These are phyloP conservation scores for Tachysurus fulvidraco DNA, from an alignment of 2,113 vertebrate species.

Conservation along the genomic window DNA sequence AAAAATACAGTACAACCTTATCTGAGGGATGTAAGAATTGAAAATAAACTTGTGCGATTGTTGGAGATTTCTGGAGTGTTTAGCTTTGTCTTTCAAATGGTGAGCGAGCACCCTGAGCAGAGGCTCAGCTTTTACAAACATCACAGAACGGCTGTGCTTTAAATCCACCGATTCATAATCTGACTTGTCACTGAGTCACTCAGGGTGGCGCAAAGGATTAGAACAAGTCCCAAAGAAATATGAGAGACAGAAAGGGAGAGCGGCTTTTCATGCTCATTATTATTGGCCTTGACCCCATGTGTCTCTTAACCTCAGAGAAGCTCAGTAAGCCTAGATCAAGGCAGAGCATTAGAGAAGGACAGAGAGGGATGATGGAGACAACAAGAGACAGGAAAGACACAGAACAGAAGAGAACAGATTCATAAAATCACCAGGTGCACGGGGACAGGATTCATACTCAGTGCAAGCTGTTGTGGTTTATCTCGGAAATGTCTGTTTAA, in stretches of 20 bases:
- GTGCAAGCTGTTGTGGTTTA: constrained; percentile 35
- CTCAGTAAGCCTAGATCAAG: constrained; percentile 88
- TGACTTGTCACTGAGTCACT: constrained; percentile 73
- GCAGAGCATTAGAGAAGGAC: constrained; percentile 76
- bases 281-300: constrained; percentile 80
- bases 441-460: constrained; percentile 50
- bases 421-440: constrained; percentile 78
- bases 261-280: constrained; percentile 79
- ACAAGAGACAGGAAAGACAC: constrained; percentile 26
- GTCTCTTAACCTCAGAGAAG: constrained; percentile 76
- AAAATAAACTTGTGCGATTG: background rate
- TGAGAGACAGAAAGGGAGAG: constrained; percentile 60
- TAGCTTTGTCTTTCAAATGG: background rate
- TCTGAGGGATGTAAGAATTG: background rate
- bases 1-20: background rate
- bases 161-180: constrained; percentile 64
- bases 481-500: constrained; percentile 22
- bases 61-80: background rate
- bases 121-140: constrained; percentile 30
- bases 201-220: constrained; percentile 70
- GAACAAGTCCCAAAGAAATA: constrained; percentile 68
- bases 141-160: constrained; percentile 59
- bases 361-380: constrained; percentile 9
- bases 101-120: constrained; percentile 38
- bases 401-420: constrained; percentile 78